These are phyloP conservation scores for Sturnus vulgaris DNA, from an alignment of 2,113 vertebrate genomes.

Conservation along the genomic window DNA sequence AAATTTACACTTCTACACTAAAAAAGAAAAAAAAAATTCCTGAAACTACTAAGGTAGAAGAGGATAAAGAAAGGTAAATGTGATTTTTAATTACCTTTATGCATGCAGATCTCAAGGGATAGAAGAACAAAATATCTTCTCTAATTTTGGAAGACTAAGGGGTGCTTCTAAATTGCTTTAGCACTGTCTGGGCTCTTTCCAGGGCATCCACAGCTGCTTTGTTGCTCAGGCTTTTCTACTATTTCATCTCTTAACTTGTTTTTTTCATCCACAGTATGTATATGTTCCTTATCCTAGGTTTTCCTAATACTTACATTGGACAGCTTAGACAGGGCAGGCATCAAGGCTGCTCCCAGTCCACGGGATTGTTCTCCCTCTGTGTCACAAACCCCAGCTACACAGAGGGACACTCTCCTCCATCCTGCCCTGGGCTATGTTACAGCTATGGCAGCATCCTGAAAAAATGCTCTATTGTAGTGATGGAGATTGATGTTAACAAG, in stretches of 20 bases:
- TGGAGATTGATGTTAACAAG: not conserved
- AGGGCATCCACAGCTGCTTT: not conserved
- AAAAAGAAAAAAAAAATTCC: not conserved
- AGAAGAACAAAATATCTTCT: not conserved
- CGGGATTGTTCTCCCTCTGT: not conserved
- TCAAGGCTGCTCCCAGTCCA: not conserved
- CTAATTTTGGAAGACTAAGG: not conserved
- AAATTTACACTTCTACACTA: not conserved
- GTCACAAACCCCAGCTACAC: not conserved
- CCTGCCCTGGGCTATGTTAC: not conserved
- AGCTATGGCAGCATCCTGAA: not conserved
- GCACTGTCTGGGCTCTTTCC: not conserved
- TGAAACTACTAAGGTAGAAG: not conserved
- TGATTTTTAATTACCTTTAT: slow-evolving; percentile 11
- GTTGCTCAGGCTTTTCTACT: not conserved
- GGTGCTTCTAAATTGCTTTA: not conserved
- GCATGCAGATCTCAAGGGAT: not conserved
- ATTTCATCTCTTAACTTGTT: not conserved
- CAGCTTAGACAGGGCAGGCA: not conserved
- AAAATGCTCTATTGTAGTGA: not conserved
- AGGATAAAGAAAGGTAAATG: not conserved
- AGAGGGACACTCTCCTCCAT: not conserved
- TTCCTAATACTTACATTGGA: not conserved
- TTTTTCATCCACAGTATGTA: not conserved
- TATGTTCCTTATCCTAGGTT: not conserved